A percentile compares a stretch with the other conserved stretches of the same genome.
Conservation (phyloP, 2,797 vertebrate genomes). For the Cirrhinus molitorella region DNA sequence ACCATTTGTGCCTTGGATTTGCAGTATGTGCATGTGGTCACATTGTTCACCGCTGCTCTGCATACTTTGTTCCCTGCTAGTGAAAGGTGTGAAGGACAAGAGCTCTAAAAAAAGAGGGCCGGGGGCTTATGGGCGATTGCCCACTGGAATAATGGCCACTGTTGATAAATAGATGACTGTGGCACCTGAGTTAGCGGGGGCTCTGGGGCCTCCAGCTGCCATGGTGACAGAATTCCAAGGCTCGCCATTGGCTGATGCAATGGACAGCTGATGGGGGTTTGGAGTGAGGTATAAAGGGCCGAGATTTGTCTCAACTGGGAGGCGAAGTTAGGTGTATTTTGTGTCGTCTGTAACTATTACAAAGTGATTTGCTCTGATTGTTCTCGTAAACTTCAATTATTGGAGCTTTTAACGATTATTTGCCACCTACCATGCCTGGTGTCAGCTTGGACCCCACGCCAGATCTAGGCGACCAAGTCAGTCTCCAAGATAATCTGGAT, state of each 20-base stretch:
- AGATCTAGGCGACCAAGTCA: conserved; percentile 60
- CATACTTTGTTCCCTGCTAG: conserved; percentile 59
- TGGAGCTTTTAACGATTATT: not conserved
- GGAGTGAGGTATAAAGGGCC: conserved; percentile 71
- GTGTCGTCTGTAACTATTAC: not conserved
- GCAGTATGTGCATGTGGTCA: not conserved
- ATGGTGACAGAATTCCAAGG: conserved; percentile 71
- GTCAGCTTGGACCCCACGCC: conserved; percentile 74
- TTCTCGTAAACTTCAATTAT: not conserved
- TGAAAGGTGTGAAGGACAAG: conserved; percentile 78
- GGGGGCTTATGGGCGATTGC: conserved; percentile 64
- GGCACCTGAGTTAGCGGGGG: conserved; percentile 73
- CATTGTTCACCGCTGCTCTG: conserved; percentile 16
- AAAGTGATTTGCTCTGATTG: conserved; percentile 7
- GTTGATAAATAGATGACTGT: conserved; percentile 74
- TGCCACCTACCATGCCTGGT: conserved; percentile 72
- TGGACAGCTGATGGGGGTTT: conserved; percentile 64
- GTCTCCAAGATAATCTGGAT: conserved; percentile 61
- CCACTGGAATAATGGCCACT: conserved; percentile 68
- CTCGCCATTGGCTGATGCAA: conserved; percentile 73
- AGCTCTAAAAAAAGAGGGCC: conserved; percentile 73
- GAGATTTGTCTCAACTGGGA: conserved; percentile 13
- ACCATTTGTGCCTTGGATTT: conserved; percentile 1
- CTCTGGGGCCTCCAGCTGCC: conserved; percentile 68
- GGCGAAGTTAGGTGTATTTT: not conserved